A percentile compares a stretch with the other conserved stretches of the same genome.
Evolutionary conservation across 1,140 invertebrate genomes (phyloP).

Genomic region (Brachionus rotundiformis): DNA sequence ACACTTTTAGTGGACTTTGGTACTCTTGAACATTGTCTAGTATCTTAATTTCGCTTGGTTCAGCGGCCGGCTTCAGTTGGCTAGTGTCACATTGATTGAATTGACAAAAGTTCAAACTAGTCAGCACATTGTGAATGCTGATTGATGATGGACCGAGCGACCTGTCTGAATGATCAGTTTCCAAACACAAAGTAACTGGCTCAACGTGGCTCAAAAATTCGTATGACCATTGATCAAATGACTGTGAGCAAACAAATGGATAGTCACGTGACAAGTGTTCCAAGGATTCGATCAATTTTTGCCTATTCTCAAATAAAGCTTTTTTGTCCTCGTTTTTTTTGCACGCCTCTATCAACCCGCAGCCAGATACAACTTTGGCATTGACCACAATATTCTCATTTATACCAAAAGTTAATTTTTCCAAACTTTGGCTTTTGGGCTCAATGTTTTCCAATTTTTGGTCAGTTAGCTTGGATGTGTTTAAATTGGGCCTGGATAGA

Average conservation of each 20-base stretch:
- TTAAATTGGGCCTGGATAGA: conserved; percentile 15
- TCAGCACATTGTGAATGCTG: not conserved
- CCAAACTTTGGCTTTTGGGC: not conserved
- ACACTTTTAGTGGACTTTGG: conserved; percentile 31
- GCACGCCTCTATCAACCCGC: not conserved
- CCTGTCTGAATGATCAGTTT: not conserved
- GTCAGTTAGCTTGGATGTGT: conserved; percentile 28
- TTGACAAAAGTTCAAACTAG: conserved; percentile 17
- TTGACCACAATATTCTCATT: conserved; percentile 36
- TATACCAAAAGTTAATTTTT: not conserved
- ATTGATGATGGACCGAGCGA: not conserved
- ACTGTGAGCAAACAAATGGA: not conserved
- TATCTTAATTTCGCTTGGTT: not conserved
- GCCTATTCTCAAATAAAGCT: not conserved
- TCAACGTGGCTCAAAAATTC: not conserved
- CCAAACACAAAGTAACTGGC: not conserved
- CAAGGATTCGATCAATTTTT: conserved; percentile 12
- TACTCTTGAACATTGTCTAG: conserved; percentile 23
- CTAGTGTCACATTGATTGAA: conserved; percentile 19
- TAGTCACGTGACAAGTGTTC: conserved; percentile 11
- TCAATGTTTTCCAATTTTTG: not conserved
- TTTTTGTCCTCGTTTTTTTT: not conserved
- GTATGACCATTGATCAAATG: conserved; percentile 44
- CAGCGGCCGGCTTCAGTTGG: not conserved
- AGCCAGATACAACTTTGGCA: not conserved